Evolutionary conservation across 2,888 invertebrate species (phyloP), one percentile per base, ranked within the genome.

Genomic region (Neoaliturus tenellus): DNA sequence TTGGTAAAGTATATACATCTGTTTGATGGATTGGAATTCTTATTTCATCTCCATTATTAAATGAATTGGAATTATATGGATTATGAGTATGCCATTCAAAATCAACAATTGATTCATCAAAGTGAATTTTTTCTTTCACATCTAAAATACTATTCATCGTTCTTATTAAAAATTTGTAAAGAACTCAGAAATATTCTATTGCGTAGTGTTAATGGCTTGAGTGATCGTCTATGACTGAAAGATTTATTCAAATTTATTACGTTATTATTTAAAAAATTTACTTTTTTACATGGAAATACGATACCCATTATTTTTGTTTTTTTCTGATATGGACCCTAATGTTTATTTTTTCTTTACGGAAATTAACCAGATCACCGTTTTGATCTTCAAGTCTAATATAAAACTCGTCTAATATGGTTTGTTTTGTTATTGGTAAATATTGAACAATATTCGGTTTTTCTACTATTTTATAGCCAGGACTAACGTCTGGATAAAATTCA

Each of bases 351-450:
- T 75, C 75, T 33, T 78, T 5, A 78, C 23, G 25, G 51, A 48
- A n/a, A n/a, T n/a, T n/a, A n/a, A n/a, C n/a, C n/a, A n/a, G n/a
- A 8, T 78, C 28, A 10, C 78, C 48, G 33, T 78, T 51, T 28
- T 48, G 78, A 25, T 78, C 78, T 48, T 48, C 39, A 6, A 80
- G 20, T 33, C 20, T n/a, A 8, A 80, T 78, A 25, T 28, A 17
- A 51, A 51, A 48, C 17, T 51, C 51, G 6, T 20, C 25, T 28
- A 78, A 48, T 17, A 14, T 8, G 12, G 10, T 33, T 5, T 39
- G 39, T 39, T 71, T 71, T 23, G 41, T 75, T 1, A 75, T 48
- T 14, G 75, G 75, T 28, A 75, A 75, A 75, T 75, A 75, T 25
- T 48, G 41, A 12, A 75, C 48, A 75, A 44, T 48, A 28, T 25